Percentiles rank a stretch among this genome's conserved stretches.
Conservation (phyloP, 2,888 invertebrate genomes). For the Aphodius granarius region DNA sequence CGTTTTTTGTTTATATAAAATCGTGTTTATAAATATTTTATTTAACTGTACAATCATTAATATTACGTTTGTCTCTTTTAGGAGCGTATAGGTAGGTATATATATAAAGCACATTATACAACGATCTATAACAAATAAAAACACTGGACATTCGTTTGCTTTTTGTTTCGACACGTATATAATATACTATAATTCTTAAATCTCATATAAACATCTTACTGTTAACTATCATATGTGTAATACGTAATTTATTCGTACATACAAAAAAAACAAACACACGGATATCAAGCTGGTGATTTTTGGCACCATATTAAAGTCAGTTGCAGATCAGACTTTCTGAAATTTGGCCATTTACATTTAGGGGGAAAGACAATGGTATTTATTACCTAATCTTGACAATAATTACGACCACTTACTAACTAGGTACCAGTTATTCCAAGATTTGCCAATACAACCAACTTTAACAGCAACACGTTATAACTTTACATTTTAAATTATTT, state of each 20-base stretch:
- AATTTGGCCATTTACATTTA: background rate
- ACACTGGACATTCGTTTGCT: background rate
- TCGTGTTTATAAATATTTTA: conserved; percentile 9
- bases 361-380: background rate
- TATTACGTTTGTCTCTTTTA: background rate
- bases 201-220: background rate
- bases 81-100: background rate
- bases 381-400: background rate
- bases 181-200: background rate
- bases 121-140: background rate
- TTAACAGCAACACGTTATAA: background rate
- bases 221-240: background rate
- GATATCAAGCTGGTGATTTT: background rate
- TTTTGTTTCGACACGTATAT: background rate
- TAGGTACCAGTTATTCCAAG: background rate
- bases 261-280: background rate
- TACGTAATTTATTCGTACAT: background rate
- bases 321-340: background rate
- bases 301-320: background rate
- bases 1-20: background rate
- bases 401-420: conserved; percentile 1
- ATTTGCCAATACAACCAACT: background rate
- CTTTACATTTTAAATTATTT: conserved; percentile 23
- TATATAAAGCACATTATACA: background rate
- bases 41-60: conserved; percentile 14